phyloP scores from a whole-genome alignment of 2,888 invertebrate genomes.

The Pardosa pseudoannulata region DNA sequence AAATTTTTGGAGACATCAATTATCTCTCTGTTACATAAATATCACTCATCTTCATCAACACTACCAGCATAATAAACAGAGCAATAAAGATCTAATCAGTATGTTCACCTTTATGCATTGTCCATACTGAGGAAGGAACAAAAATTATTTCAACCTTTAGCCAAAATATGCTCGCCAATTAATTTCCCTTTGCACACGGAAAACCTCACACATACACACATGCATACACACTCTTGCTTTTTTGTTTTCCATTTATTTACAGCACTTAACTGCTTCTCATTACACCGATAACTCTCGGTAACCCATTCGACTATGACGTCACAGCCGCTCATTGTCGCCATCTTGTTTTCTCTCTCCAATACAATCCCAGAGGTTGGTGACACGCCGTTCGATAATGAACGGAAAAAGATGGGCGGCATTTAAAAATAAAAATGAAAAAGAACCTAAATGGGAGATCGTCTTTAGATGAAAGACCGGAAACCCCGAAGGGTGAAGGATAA shows the following conservation, averaged over 20 bases:
- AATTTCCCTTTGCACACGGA: background rate
- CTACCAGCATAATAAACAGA: background rate
- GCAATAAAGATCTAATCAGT: background rate
- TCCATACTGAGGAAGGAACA: background rate
- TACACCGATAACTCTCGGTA: constrained; percentile 6
- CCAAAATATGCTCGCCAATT: background rate
- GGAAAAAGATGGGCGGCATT: constrained; percentile 15
- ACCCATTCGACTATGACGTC: background rate
- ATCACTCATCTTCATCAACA: too few species aligned
- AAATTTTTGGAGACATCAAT: too few species aligned
- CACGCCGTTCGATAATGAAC: constrained; percentile 13
- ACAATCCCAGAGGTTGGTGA: constrained; percentile 25
- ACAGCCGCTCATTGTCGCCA: constrained; percentile 2
- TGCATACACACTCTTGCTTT: background rate
- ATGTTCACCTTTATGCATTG: background rate
- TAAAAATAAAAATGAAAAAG: constrained; percentile 1
- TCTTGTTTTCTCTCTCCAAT: constrained; percentile 15
- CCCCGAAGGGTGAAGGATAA: background rate
- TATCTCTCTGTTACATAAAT: too few species aligned
- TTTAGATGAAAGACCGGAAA: constrained; percentile 58
- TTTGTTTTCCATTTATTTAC: background rate
- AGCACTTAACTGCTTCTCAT: background rate
- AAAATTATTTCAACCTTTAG: background rate
- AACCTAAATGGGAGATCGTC: background rate
- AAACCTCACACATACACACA: too few species aligned